These are phyloP conservation scores for Drosophila burlai DNA, from an alignment of 1,140 invertebrate species.

Conservation along the genomic window DNA sequence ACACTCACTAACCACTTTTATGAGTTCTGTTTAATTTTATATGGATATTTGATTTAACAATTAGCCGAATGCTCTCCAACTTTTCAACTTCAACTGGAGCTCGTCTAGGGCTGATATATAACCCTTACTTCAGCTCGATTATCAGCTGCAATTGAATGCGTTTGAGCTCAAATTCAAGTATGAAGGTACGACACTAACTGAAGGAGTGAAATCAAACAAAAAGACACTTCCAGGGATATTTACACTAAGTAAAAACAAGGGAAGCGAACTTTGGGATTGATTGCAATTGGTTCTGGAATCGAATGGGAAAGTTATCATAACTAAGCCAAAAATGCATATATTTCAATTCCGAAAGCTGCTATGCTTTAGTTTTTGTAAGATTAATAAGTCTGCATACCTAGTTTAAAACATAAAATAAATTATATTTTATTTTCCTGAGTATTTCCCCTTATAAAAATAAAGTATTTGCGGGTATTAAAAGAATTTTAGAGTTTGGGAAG, in stretches of 20 bases:
- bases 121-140: background rate
- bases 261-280: background rate
- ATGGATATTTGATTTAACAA: slow-evolving; percentile 60
- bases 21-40: slow-evolving; percentile 55
- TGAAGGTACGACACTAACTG: background rate
- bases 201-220: background rate
- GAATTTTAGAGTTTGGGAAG: too few species aligned
- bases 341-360: background rate
- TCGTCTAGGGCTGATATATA: background rate
- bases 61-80: slow-evolving; percentile 50
- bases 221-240: background rate
- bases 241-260: background rate
- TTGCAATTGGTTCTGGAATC: background rate
- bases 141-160: slow-evolving; percentile 1
- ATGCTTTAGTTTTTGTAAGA: background rate
- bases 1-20: slow-evolving; percentile 20
- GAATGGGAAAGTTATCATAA: background rate
- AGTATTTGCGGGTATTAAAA: too few species aligned
- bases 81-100: slow-evolving; percentile 10
- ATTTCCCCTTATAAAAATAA: too few species aligned
- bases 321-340: background rate
- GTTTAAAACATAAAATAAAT: too few species aligned
- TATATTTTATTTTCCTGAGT: too few species aligned
- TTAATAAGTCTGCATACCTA: too few species aligned
- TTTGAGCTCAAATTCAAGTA: slow-evolving; percentile 4